A percentile compares a stretch with the other conserved stretches of the same genome.
phyloP scores from a whole-genome alignment of 2,888 invertebrate genomes.

The Dysmachus trigonus region DNA sequence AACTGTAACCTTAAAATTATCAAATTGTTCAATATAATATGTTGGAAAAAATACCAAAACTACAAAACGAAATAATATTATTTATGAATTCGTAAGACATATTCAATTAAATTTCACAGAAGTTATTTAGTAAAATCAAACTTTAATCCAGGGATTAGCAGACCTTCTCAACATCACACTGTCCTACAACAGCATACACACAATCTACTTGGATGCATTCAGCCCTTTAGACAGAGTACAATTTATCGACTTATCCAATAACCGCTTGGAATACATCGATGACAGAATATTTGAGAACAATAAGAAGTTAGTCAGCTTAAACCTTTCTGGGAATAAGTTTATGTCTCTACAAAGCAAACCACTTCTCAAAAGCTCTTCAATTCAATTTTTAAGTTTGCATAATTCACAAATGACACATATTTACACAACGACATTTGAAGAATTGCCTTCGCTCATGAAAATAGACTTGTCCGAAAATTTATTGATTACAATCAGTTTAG shows the following conservation, averaged over 20 bases:
- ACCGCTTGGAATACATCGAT: conserved; percentile 69
- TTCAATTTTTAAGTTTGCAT: conserved; percentile 69
- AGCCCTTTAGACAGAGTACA: conserved; percentile 66
- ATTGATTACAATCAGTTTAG: conserved; percentile 66
- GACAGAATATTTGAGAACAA: conserved; percentile 68
- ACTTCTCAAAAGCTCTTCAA: conserved; percentile 67
- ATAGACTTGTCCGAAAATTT: conserved; percentile 72
- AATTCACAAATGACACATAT: conserved; percentile 69
- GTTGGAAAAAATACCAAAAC: too few relatives aligned
- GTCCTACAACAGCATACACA: conserved; percentile 70
- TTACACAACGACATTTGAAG: conserved; percentile 66
- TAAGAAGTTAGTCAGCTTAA: conserved; percentile 66
- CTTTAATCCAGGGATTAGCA: conserved; percentile 54
- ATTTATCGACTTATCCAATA: conserved; percentile 70
- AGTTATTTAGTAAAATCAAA: neutral
- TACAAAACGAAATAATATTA: too few relatives aligned
- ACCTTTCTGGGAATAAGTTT: conserved; percentile 72
- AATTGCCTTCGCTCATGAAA: conserved; percentile 68
- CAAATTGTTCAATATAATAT: too few relatives aligned
- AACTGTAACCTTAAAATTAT: neutral
- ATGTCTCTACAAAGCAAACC: conserved; percentile 68
- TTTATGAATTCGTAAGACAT: too few relatives aligned
- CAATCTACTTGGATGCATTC: conserved; percentile 72
- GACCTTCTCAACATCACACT: conserved; percentile 58
- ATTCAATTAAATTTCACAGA: too few relatives aligned